Percentiles rank a stretch among this genome's conserved stretches.
Conservation (phyloP, 2,888 invertebrate species). For the Ceraclea dissimilis region DNA sequence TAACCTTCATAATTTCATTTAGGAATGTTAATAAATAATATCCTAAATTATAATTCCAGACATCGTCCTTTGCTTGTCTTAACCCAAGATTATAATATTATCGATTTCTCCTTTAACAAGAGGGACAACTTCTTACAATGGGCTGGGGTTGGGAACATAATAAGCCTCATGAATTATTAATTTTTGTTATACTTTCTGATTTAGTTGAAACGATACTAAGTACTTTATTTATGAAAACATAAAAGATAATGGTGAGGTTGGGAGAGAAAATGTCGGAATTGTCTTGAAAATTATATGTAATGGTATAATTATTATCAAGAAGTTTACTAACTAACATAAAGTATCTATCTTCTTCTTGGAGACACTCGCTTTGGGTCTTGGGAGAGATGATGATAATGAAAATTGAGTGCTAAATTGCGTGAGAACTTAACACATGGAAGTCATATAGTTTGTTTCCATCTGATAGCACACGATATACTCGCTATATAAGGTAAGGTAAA, state of each 20-base stretch:
- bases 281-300: neutral
- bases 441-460: too few species aligned
- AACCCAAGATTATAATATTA: neutral
- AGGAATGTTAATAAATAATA: too few species aligned
- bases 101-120: neutral
- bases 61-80: neutral
- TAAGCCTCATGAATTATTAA: conserved; percentile 5
- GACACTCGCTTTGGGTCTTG: neutral
- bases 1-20: too few species aligned
- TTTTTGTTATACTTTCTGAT: conserved; percentile 5
- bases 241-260: conserved; percentile 1
- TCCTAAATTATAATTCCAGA: too few species aligned
- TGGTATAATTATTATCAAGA: neutral
- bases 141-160: neutral
- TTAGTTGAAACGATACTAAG: conserved; percentile 4
- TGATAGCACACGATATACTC: too few species aligned
- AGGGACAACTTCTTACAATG: neutral
- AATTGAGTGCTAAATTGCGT: neutral
- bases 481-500: too few species aligned
- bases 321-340: neutral
- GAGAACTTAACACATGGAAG: neutral
- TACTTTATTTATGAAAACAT: conserved; percentile 4
- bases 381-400: neutral
- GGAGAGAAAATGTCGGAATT: neutral
- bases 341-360: neutral